Evolutionary conservation across 2,888 invertebrate genomes (phyloP).

Genomic region (Cylindroiulus punctatus): DNA sequence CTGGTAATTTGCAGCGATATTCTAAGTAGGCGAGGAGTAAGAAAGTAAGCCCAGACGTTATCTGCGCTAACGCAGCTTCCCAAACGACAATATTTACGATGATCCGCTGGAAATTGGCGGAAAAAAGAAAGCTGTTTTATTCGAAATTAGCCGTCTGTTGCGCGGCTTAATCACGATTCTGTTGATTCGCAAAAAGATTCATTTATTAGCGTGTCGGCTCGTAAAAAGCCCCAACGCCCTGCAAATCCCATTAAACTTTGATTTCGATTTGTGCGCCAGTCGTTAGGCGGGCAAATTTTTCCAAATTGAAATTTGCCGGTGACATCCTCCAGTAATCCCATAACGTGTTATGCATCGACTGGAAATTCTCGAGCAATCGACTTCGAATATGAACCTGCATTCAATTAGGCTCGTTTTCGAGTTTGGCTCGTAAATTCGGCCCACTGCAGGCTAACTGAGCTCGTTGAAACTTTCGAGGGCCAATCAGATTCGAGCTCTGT

Average conservation of each 20-base stretch:
- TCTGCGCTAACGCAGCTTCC: not conserved
- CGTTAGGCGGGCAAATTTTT: not conserved
- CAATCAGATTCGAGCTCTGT: not conserved
- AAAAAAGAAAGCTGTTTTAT: conserved; percentile 26
- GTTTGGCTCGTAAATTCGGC: not conserved
- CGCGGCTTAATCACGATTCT: not conserved
- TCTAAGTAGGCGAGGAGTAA: not conserved
- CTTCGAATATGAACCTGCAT: not conserved
- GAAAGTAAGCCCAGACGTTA: not conserved
- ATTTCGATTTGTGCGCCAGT: not conserved
- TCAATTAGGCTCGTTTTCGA: not conserved
- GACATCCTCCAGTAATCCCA: not conserved
- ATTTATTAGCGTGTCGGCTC: not conserved
- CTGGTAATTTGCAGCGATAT: not conserved
- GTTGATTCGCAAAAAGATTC: conserved; percentile 21
- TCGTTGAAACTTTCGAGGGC: not conserved
- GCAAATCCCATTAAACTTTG: conserved; percentile 12
- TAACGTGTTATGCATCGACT: not conserved
- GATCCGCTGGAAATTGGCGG: conserved; percentile 8
- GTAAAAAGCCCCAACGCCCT: not conserved
- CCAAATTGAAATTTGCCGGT: conserved; percentile 6
- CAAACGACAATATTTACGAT: conserved; percentile 27
- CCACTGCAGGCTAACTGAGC: not conserved
- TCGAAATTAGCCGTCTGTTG: conserved; percentile 13
- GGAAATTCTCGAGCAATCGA: not conserved